Evolutionary conservation across 2,797 vertebrate genomes (phyloP), one percentile per base, ranked within the genome.

Genomic region (Neosilurus hyrtlii): DNA sequence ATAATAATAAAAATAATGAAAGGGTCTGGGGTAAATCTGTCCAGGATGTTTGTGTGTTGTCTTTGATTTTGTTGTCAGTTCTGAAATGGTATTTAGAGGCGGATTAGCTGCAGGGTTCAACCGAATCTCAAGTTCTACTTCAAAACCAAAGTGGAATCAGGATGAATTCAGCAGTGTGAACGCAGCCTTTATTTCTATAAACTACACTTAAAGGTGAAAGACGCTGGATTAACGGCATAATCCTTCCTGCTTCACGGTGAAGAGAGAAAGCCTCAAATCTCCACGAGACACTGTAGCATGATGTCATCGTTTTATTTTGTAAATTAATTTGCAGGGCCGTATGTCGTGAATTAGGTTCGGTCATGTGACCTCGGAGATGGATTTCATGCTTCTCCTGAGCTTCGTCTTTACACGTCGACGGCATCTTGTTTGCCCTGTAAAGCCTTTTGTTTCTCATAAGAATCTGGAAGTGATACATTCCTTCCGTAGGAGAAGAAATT

Each of bases 401-500:
- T 15, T 15, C 22, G 8, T 71, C 43, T 52, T 37, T 37, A 18
- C 24, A 15, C 35, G 43, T 43, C 4, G 43, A 43, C 8, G 43
- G 43, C 3, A 2, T 43, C 9, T 10, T 52, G 68, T 71, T 26
- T 54, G 49, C n/a, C 20, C 43, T 3, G 43, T 15, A 24, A 70
- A 49, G 11, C 4, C 20, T 37, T 37, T 22, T 10, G 3, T 12
- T 49, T 9, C 16, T 51, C 20, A 9, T 20, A 43, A 49, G 22
- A 26, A 72, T 72, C 70, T 72, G 70, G 51, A 54, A 52, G 49
- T 54, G 26, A 9, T 72, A 72, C 49, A 54, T 72, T 72, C 49
- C 16, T 72, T 72, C 70, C n/a, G 14, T 54, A 51, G 70, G 70
- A 26, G 70, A 72, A 72, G 70, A 72, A 72, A 73, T 54, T 9